Base-by-base conservation (phyloP, 2,113 vertebrate species). In the Trogon surrucura region DNA sequence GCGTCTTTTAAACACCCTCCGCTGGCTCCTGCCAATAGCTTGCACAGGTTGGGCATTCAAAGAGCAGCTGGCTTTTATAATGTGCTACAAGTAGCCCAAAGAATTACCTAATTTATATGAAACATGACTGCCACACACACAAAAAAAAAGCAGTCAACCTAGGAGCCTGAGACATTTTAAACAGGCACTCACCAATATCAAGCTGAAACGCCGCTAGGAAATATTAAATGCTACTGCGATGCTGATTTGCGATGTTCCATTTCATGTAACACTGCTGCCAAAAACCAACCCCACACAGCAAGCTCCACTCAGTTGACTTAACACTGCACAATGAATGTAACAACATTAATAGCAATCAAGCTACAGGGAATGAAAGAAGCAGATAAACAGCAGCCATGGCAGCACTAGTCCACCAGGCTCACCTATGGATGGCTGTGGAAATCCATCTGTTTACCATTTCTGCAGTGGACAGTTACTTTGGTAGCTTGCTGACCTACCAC, bases 261-360 rank as follows among this genome's bases (percentile, higher is more conserved):
- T 78, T 22, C n/a, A 62, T 0, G 0, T 8, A 36, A 38, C 4
- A 61, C 0, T 0, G 13, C 0, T 56, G 48, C 86, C 66, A 44
- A 47, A 58, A 64, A 77, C 53, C 48, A 88, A 34, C 47, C 56
- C 64, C 65, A 13, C 27, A 47, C 34, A 27, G 16, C 0, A 4
- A 73, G 50, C 61, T 45, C 60, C 56, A 30, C 32, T 53, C 58
- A 45, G 45, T 12, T 25, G 72, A 14, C 38, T 57, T 5, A 34
- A 36, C 0, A 4, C 65, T 16, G 50, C 4, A 5, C 64, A 65
- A 16, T 10, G 20, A 56, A 56, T 25, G 5, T 3, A 5, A 64
- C 25, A 62, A 5, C 10, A 2, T 23, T 9, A 65, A 67, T 1
- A 38, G 29, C 53, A 60, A 44, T 13, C 50, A 41, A 7, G 20